Evolutionary conservation across 2,113 vertebrate species (phyloP).

Genomic region (Crotalus tigris): DNA sequence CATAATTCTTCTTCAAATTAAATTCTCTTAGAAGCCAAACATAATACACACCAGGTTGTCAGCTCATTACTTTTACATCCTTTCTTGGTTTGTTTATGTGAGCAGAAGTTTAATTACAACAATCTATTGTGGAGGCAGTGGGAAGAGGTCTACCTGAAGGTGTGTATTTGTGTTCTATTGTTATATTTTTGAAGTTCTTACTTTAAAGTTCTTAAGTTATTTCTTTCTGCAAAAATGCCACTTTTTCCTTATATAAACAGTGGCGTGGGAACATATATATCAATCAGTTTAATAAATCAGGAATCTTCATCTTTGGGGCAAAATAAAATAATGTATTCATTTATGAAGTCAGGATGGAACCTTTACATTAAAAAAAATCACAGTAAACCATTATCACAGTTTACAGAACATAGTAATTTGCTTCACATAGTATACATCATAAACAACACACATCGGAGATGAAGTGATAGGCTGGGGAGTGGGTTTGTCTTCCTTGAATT

Average conservation of each 20-base stretch:
- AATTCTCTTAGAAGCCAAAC: conserved; percentile 74
- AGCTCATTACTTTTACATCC: conserved; percentile 80
- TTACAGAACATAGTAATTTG: neutral
- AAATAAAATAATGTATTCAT: neutral
- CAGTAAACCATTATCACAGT: neutral
- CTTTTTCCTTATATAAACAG: neutral
- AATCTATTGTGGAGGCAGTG: conserved; percentile 68
- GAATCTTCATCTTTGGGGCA: neutral
- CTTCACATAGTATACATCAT: neutral
- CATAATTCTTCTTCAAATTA: conserved; percentile 82
- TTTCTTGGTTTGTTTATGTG: conserved; percentile 77
- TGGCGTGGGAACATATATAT: neutral
- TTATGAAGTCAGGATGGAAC: neutral
- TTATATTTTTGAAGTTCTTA: conserved; percentile 39
- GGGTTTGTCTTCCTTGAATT: neutral
- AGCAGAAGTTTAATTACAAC: conserved; percentile 78
- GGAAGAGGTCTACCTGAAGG: conserved; percentile 45
- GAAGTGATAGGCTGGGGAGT: neutral
- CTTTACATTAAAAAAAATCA: neutral
- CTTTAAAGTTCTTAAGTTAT: neutral
- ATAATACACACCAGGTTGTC: conserved; percentile 74
- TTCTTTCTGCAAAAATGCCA: conserved; percentile 14
- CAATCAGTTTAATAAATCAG: neutral
- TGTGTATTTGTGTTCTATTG: conserved; percentile 41
- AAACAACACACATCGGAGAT: neutral